Evolutionary conservation across 37 sponge, comb jelly and placozoan species (phyloP).

Genomic region (Haliclona indistincta): DNA sequence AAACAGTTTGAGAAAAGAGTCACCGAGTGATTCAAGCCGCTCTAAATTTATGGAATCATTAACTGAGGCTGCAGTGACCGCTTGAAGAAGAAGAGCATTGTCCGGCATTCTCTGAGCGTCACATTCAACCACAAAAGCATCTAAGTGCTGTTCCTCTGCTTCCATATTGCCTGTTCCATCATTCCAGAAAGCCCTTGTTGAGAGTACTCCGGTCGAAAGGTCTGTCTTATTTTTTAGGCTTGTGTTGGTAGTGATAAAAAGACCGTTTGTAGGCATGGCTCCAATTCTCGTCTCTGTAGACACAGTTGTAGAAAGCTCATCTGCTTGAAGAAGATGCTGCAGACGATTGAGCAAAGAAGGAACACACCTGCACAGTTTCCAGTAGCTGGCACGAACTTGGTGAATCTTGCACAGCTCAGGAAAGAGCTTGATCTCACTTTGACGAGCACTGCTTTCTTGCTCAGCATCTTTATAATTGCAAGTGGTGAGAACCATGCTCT

Average conservation of each 20-base stretch:
- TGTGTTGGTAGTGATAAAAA: too few relatives aligned
- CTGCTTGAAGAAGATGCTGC: slow-evolving; percentile 61
- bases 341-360: slow-evolving; percentile 86
- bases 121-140: not conserved
- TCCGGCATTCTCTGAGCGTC: slow-evolving; percentile 37
- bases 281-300: slow-evolving; percentile 39
- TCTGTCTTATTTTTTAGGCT: not conserved
- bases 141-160: too few relatives aligned
- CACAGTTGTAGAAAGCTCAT: slow-evolving; percentile 53
- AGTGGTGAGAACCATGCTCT: slow-evolving; percentile 41
- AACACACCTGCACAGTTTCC: slow-evolving; percentile 63
- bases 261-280: not conserved
- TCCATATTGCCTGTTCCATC: not conserved
- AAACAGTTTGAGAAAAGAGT: slow-evolving; percentile 87
- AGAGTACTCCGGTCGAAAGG: not conserved
- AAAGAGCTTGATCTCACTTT: slow-evolving; percentile 25
- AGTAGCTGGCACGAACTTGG: slow-evolving; percentile 56
- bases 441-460: not conserved
- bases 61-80: slow-evolving; percentile 73
- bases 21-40: slow-evolving; percentile 91
- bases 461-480: slow-evolving; percentile 55
- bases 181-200: not conserved
- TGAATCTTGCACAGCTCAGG: slow-evolving; percentile 68
- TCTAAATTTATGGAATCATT: slow-evolving; percentile 83
- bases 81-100: slow-evolving; percentile 69